Conservation (phyloP, 92 coral and sea anemone species). For the Metridium senile region DNA sequence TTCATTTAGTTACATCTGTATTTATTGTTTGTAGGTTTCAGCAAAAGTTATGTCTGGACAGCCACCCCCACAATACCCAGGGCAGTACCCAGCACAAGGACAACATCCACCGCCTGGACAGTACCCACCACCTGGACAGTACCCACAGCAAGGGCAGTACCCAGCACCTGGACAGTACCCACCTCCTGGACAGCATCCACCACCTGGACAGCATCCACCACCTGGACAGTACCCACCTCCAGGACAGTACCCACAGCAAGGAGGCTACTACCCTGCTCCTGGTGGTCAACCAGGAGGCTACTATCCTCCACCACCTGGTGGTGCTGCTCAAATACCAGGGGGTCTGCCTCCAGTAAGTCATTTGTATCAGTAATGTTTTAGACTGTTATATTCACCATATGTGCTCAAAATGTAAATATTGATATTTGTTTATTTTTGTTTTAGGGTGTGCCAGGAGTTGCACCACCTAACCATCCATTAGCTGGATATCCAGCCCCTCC, state of each 20-base stretch:
- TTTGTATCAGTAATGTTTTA: neutral
- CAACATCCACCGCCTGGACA: constrained; percentile 49
- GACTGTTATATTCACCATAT: neutral
- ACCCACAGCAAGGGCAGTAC: constrained; percentile 39
- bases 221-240: constrained; percentile 37
- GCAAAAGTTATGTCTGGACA: neutral
- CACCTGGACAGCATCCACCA: constrained; percentile 42
- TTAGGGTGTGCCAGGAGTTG: constrained; percentile 35
- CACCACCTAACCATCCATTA: constrained; percentile 57
- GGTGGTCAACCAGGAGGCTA: constrained; percentile 47
- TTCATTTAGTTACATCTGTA: too few relatives aligned
- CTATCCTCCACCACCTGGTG: constrained; percentile 55
- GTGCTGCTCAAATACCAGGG: constrained; percentile 26
- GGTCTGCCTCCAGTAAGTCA: constrained; percentile 34
- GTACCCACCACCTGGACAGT: constrained; percentile 28
- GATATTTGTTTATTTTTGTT: neutral
- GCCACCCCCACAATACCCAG: constrained; percentile 18
- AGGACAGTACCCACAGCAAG: constrained; percentile 34
- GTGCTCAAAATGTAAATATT: neutral
- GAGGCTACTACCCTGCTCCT: constrained; percentile 47
- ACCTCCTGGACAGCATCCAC: constrained; percentile 18
- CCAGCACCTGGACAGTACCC: constrained; percentile 46
- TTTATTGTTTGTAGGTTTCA: too few relatives aligned
- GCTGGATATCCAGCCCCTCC: constrained; percentile 49
- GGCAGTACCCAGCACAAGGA: constrained; percentile 40